Conservation (phyloP, 2,113 vertebrate genomes). For the Myiozetetes cayanensis region DNA sequence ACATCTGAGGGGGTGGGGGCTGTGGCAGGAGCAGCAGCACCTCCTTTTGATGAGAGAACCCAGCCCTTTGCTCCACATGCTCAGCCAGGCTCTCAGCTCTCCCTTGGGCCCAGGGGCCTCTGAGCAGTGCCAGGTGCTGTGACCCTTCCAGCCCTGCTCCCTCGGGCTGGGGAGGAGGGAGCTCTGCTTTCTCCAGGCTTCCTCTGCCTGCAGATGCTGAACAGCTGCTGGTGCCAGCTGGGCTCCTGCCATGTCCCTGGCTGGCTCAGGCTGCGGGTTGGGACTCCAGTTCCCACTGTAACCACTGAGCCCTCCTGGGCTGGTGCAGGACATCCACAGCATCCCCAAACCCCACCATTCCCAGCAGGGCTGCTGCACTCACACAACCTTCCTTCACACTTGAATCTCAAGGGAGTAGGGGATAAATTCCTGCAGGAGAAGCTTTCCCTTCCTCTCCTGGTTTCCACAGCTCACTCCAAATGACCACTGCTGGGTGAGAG, state of each 20-base stretch:
- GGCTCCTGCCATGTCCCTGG: not conserved
- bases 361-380: not conserved
- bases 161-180: not conserved
- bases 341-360: not conserved
- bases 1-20: not conserved
- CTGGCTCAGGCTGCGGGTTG: not conserved
- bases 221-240: not conserved
- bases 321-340: not conserved
- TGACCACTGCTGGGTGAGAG: not conserved
- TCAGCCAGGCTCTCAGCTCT: not conserved
- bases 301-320: not conserved
- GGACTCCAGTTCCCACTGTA: not conserved
- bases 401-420: not conserved
- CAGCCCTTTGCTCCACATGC: not conserved
- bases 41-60: fast-evolving
- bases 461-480: not conserved
- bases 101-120: not conserved
- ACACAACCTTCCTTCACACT: not conserved
- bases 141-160: not conserved
- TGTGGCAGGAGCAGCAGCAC: not conserved
- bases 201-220: not conserved
- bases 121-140: not conserved
- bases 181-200: not conserved
- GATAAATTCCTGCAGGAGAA: not conserved
- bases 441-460: not conserved